Base-by-base conservation (phyloP, 1,140 invertebrate genomes). In the Drosophila baimaii region DNA sequence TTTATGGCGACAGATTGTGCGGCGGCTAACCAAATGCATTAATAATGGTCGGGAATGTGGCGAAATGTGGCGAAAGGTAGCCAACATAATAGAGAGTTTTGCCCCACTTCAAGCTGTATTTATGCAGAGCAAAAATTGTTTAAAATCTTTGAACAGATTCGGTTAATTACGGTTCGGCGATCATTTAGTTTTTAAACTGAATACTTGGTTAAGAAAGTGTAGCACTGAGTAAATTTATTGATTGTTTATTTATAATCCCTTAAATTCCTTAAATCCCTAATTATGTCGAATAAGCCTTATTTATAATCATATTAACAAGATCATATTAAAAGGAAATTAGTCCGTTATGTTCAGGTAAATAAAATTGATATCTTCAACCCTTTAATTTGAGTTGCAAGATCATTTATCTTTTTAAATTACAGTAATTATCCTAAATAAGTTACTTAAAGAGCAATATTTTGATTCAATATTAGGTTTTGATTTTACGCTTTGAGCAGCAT, bases 1-100 rank as follows among this genome's bases (percentile, higher is more conserved):
- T 43, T 66, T 69, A 66, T 71, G 66, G 69, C 66, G 69, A 71
- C 69, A 72, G 65, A 72, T 57, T 72, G 44, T 58, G 66, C 47
- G 43, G 52, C 57, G 66, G 52, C 52, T 46, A 57, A 71, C 41
- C 31, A 57, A 71, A 58, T 21, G 68, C 52, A 72, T 43, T 71
- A 54, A 23, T 71, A 71, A 47, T 71, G 66, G 21, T 33, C 43
- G 69, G 44, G 61, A 66, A 61, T 72, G 51, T 68, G 61, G 61
- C 46, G 44, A 81, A 65, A 59, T 47, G 49, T 46, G 49, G 69
- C 41, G 44, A 81, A 81, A 62, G 80, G 55, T 57, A 57, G 41
- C 19, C 31, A 21, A 33, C 41, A 21, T 37, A 70, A 68, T 44
- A 47, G 68, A 56, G 65, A 70, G 39, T 56, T 43, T 66, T 25